Evolutionary conservation across 64 coral and sea anemone species (phyloP), one percentile per base, ranked within the genome.

Genomic region (Stichodactyla mertensii): DNA sequence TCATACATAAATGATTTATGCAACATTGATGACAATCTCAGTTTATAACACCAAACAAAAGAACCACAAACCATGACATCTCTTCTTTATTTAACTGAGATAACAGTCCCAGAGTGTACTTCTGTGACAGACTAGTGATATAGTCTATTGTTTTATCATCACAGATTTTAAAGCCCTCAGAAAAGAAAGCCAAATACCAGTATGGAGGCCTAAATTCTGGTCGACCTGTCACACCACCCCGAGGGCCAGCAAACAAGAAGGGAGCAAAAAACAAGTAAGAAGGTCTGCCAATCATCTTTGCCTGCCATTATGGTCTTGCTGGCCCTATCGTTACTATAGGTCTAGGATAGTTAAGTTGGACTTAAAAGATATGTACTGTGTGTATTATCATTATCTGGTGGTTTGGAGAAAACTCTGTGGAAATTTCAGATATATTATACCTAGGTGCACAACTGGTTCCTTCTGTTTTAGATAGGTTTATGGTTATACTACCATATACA

Each of bases 151-250:
- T 74, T 74, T 1, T 74, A 74, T 74, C 26, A 31, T 66, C 60
- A 20, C 55, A 99, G 96, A 99, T 99, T 83, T 61, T 99, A 16
- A 99, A 99, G 85, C 96, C 96, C 26, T 99, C 96, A 66, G 96
- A 99, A 81, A 99, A 99, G 86, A 99, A 99, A 92, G 96, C 96
- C 31, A 99, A 99, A 57, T 99, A 99, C 82, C 96, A 95, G 45
- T 99, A 99, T 91, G 96, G 96, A 82, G 96, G 96, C 26, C 84
- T 99, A 84, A 99, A 99, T 82, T 95, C 96, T 64, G 96, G 96
- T 58, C 90, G 96, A 64, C 96, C 96, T 16, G 93, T 99, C 12
- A 99, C 96, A 7, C 96, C 96, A 55, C 96, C 96, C 26, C 88
- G 96, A 88, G 93, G 96, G 51, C 96, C 96, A 88, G 92, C 89